These are phyloP conservation scores for Gonatopus flavifemur DNA, from an alignment of 1,140 invertebrate species.

Conservation along the genomic window DNA sequence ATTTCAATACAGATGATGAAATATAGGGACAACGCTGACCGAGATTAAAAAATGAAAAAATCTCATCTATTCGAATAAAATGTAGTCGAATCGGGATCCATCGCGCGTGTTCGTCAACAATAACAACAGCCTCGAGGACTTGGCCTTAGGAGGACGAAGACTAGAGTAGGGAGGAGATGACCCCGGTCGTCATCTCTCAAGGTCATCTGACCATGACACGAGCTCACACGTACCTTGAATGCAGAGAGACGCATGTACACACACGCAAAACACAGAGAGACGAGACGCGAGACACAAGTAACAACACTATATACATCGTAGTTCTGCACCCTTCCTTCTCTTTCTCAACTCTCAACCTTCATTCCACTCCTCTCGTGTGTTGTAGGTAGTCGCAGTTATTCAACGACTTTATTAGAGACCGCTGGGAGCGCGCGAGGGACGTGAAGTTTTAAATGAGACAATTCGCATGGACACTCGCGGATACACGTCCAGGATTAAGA, in stretches of 20 bases:
- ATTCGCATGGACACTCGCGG: conserved; percentile 33
- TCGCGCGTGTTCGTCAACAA: conserved; percentile 35
- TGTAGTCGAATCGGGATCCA: conserved; percentile 42
- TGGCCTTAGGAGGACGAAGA: too few relatives aligned
- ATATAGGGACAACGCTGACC: too few relatives aligned
- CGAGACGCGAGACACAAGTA: too few relatives aligned
- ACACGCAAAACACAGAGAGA: conserved; percentile 5
- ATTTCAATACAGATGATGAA: too few relatives aligned
- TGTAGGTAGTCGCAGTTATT: conserved; percentile 15
- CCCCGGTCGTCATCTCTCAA: conserved; percentile 44
- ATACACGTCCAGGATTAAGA: conserved; percentile 32
- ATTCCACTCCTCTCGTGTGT: too few relatives aligned
- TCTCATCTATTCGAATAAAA: not conserved
- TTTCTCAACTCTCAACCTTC: too few relatives aligned
- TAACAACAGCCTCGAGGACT: conserved; percentile 20
- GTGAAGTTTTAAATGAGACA: conserved; percentile 38
- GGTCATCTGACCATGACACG: conserved; percentile 43
- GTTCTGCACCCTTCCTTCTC: too few relatives aligned
- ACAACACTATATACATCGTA: too few relatives aligned
- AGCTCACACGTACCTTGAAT: too few relatives aligned
- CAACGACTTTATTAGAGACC: conserved; percentile 42
- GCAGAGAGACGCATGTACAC: conserved; percentile 14
- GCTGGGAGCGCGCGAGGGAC: conserved; percentile 5
- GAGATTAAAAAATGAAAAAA: too few relatives aligned
- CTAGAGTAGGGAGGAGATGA: conserved; percentile 46